Evolutionary conservation across 1,140 invertebrate species (phyloP).

Genomic region (Bombus turneri): DNA sequence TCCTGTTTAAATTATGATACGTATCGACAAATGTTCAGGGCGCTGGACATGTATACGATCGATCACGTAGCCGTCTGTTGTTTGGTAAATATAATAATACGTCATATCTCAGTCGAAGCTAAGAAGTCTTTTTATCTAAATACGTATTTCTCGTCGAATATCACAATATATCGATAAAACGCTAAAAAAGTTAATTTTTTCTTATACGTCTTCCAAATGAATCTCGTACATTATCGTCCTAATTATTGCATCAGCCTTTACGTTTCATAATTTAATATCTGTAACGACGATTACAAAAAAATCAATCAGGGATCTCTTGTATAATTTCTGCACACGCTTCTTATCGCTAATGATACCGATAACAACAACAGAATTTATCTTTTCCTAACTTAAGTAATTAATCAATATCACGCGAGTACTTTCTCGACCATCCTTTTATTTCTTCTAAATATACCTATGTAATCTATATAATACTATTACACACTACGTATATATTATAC

Average conservation of each 20-base stretch:
- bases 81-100: slow-evolving; percentile 1
- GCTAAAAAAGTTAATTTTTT: background rate
- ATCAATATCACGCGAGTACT: background rate
- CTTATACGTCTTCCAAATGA: background rate
- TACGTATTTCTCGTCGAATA: background rate
- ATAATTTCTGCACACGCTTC: background rate
- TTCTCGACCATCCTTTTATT: background rate
- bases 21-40: background rate
- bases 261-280: background rate
- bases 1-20: slow-evolving; percentile 17
- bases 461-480: background rate
- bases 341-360: background rate
- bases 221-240: background rate
- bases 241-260: background rate
- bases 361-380: background rate
- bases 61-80: slow-evolving; percentile 6
- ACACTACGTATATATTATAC: background rate
- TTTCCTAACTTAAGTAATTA: background rate
- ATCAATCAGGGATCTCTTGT: background rate
- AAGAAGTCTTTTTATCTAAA: background rate
- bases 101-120: background rate
- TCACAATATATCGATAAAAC: no score
- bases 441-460: background rate
- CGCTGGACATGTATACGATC: background rate
- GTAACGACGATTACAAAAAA: background rate